phyloP scores from a whole-genome alignment of 53 echinoderm and acorn worm genomes.

The Astropecten irregularis region DNA sequence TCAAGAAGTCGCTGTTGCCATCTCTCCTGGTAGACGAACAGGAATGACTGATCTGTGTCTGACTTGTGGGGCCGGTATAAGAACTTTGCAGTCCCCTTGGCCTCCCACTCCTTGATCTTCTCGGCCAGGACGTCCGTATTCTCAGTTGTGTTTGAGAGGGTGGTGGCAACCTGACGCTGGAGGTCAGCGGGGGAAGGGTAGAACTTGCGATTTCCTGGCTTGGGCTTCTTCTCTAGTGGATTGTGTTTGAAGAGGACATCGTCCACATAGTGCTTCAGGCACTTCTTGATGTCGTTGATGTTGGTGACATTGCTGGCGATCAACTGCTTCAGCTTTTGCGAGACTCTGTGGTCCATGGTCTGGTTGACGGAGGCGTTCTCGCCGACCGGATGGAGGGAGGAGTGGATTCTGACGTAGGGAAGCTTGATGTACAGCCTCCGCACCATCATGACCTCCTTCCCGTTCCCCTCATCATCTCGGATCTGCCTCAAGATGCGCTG shows the following conservation, averaged over 20 bases:
- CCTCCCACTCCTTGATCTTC: slow-evolving; percentile 35
- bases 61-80: slow-evolving; percentile 26
- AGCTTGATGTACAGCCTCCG: slow-evolving; percentile 50
- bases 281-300: slow-evolving; percentile 41
- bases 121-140: slow-evolving; percentile 24
- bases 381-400: slow-evolving; percentile 42
- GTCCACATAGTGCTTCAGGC: slow-evolving; percentile 55
- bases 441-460: slow-evolving; percentile 18
- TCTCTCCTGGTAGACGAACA: slow-evolving; percentile 45
- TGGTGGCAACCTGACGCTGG: slow-evolving; percentile 20
- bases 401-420: slow-evolving; percentile 48
- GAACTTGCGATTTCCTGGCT: slow-evolving; percentile 49
- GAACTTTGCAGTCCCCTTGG: slow-evolving; percentile 15
- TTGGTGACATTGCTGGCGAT: slow-evolving; percentile 56
- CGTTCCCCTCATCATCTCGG: slow-evolving; percentile 43
- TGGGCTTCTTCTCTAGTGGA: slow-evolving; percentile 54
- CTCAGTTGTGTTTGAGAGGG: background rate
- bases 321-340: slow-evolving; percentile 47
- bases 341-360: slow-evolving; percentile 46
- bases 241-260: slow-evolving; percentile 56
- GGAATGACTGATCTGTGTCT: slow-evolving; percentile 14
- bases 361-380: slow-evolving; percentile 36
- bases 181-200: slow-evolving; percentile 53
- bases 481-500: slow-evolving; percentile 52
- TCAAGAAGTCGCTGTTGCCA: slow-evolving; percentile 56